Base-by-base conservation (phyloP, 64 coral and sea anemone genomes). In the Stichodactyla helianthus region DNA sequence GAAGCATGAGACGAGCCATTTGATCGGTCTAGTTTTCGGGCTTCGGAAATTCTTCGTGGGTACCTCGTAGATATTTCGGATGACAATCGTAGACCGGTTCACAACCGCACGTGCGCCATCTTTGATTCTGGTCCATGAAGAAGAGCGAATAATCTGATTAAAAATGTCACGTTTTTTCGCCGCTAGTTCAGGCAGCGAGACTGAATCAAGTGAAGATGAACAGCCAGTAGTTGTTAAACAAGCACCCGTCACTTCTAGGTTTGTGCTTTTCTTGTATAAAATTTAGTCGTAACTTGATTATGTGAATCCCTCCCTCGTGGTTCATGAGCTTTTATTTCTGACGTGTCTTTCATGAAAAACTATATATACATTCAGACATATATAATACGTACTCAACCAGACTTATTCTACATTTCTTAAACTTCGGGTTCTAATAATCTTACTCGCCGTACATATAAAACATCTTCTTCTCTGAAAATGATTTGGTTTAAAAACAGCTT, bases 151-250 rank as follows among this genome's bases (percentile, higher is more conserved):
- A 83, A 92, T 65, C 52, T 31, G 44, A 86, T 70, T 10, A 86
- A 82, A 89, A 98, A 95, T 95, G 88, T 94, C 96, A 22, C 84
- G 86, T 60, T 98, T 98, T 62, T 98, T 98, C 84, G 88, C 93
- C 77, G 92, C 89, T 87, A 92, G 89, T 74, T 95, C 96, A 52
- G 96, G 89, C 7, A 98, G 96, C 55, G 96, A 98, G 27, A 89
- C 77, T 65, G 88, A 89, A 60, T 79, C 84, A 77, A 98, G 93
- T 54, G 96, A 90, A 82, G 90, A 95, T 89, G 96, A 91, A 84
- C 96, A 94, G 61, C 93, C 92, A 89, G 81, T 88, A 77, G 90
- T 93, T 83, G 71, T 62, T 7, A 98, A 98, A 87, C 89, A 87
- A 61, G 78, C 87, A 7, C 79, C 93, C 25, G 68, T 93, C 17